Base-by-base conservation (phyloP, 2,888 invertebrate species). In the Sphecodes monilicornis region DNA sequence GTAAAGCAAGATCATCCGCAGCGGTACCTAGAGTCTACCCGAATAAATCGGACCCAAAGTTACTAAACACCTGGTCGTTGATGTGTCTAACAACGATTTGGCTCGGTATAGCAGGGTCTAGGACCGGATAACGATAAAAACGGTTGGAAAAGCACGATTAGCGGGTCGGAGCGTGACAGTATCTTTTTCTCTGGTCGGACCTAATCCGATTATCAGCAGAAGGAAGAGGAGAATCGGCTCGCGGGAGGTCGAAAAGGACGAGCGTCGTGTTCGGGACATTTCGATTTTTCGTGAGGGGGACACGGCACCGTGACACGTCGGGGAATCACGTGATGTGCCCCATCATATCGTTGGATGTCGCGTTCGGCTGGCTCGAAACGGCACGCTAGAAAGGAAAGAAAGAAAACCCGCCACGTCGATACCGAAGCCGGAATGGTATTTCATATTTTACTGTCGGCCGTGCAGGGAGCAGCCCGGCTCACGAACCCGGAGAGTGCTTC, bases 371-470 rank as follows among this genome's bases (percentile, higher is more conserved):
- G 39, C 29, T 46, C 18, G 50, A 54, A 39, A 50, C 54, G 39
- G 32, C 6, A 10, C 16, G 43, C 60, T 11, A 32, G 32, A n/a
- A 43, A 39, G 36, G 29, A 50, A 68, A n/a, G 74, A 39, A 29
- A 69, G 75, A 68, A 60, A 29, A 68, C 41, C 50, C 54, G 57
- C 73, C 39, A 16, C 60, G 32, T 26, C 54, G 81, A 66, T 57
- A 43, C 73, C 60, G 54, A 54, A 13, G 32, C 29, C 46, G 79
- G 78, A 77, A 80, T 71, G 83, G 76, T 86, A 87, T 86, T 88
- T 89, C 85, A 89, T 90, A 87, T 78, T 90, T 90, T 90, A 85
- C 85, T 81, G 82, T 76, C 83, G 88, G 69, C 70, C 73, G 81
- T 86, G 84, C 82, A 86, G 84, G 89, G 86, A 87, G 84, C 79